Percentiles rank a stretch among this genome's conserved stretches.
Conservation (phyloP, 2,113 vertebrate genomes). For the Dendropsophus ebraccatus region DNA sequence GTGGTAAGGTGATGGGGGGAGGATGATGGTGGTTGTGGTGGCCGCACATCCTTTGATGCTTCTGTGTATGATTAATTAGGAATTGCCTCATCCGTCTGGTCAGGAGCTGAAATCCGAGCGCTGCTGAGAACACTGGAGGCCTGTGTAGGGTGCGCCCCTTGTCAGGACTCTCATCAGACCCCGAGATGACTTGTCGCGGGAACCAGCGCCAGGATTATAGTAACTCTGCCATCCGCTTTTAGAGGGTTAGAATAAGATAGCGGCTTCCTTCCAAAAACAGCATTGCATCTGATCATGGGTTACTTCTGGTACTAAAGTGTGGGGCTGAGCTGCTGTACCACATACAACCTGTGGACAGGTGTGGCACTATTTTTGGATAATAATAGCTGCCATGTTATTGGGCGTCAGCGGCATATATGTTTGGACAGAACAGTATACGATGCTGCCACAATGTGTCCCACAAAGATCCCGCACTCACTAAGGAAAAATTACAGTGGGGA, state of each 20-base stretch:
- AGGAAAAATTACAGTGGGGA: too few species aligned
- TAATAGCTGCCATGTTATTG: too few species aligned
- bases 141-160: neutral
- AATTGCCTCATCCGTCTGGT: constrained; percentile 45
- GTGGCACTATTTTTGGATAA: neutral
- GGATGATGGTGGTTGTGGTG: neutral
- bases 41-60: constrained; percentile 12
- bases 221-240: too few species aligned
- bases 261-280: neutral
- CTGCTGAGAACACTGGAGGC: constrained; percentile 20
- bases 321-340: neutral
- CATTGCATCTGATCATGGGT: neutral
- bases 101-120: constrained; percentile 22
- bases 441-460: too few species aligned
- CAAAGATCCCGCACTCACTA: too few species aligned
- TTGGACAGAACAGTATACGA: too few species aligned
- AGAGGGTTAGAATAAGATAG: neutral
- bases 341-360: neutral
- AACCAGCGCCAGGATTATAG: too few species aligned
- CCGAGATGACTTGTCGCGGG: too few species aligned
- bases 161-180: neutral
- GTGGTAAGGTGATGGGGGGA: neutral
- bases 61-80: constrained; percentile 33
- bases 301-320: neutral
- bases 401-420: too few species aligned